Evolutionary conservation across 2,888 invertebrate genomes (phyloP), one percentile per base, ranked within the genome.

Genomic region (Nasonia oneida): DNA sequence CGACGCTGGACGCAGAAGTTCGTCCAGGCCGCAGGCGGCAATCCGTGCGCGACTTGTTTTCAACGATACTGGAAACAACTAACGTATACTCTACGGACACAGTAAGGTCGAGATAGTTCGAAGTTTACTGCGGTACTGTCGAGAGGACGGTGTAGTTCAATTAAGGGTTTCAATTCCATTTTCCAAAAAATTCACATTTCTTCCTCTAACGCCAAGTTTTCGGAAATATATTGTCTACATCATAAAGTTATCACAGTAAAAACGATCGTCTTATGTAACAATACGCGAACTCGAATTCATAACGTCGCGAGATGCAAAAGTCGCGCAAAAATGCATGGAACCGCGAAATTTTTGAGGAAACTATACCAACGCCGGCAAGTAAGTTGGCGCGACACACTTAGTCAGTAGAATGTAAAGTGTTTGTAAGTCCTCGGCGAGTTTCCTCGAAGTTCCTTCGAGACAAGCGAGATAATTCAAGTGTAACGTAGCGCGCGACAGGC

Each of bases 391-490:
- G 8, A 18, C n/a, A 61, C 57, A 23, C 57, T n/a, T 61, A 61
- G 57, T 61, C 57, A 61, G 47, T 47, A 47, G 57, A 61, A 61
- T 61, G 57, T 18, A 61, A 61, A 61, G 57, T 61, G 57, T 61
- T 61, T 61, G 23, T 23, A 61, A 61, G 57, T 61, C n/a, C 57
- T 61, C 57, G 6, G 57, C 6, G n/a, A 61, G 23, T n/a, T 61
- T 23, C 57, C n/a, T 18, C 57, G 23, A 61, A 61, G 57, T 23
- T 61, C n/a, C 57, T 61, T 18, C 10, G 57, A 61, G 18, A 53
- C 53, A 53, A 53, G 57, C 23, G 6, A 61, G 57, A 61, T 61
- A 61, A 61, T 61, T 61, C 23, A 61, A 61, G n/a, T 61, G 57
- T 61, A 61, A 61, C 23, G 57, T 23, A 61, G 57, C 23, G 57